Percentiles rank a stretch among this genome's conserved stretches.
Conservation (phyloP, 1,140 invertebrate genomes). For the Temnothorax longispinosus region DNA sequence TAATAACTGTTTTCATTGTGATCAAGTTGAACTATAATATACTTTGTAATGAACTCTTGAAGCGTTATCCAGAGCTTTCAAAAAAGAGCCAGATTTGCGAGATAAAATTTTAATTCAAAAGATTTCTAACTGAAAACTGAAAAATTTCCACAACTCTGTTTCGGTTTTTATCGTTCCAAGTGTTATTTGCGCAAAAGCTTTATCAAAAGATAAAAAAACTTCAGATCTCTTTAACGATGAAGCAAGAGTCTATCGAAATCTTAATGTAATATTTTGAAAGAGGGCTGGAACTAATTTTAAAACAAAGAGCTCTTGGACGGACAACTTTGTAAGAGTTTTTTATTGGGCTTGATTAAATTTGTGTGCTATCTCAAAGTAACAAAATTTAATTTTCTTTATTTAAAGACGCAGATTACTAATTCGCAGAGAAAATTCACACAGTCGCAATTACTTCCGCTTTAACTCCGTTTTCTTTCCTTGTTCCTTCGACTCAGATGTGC, state of each 20-base stretch:
- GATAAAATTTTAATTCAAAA: not conserved
- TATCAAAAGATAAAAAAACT: not conserved
- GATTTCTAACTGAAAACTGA: not conserved
- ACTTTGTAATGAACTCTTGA: not conserved
- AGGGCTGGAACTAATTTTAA: not conserved
- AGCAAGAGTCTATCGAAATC: not conserved
- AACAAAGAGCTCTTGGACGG: not conserved
- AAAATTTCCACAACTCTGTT: not conserved
- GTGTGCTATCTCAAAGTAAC: not conserved
- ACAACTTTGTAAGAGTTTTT: not conserved
- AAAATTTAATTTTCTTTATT: conserved; percentile 33
- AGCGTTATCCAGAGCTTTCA: not conserved
- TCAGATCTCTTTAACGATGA: not conserved
- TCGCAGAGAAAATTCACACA: conserved; percentile 5
- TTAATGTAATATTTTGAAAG: not conserved
- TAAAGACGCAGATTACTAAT: conserved; percentile 20
- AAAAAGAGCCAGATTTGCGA: not conserved
- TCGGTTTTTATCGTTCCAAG: not conserved
- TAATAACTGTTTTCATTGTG: not conserved
- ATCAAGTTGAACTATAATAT: not conserved
- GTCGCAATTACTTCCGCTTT: conserved; percentile 15
- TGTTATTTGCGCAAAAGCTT: not conserved
- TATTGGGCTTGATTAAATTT: conserved; percentile 23
- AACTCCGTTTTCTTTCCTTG: conserved; percentile 16
- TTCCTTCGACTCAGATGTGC: not conserved